Evolutionary conservation across 2,888 invertebrate genomes (phyloP).

Genomic region (Chrysina gloriosa): DNA sequence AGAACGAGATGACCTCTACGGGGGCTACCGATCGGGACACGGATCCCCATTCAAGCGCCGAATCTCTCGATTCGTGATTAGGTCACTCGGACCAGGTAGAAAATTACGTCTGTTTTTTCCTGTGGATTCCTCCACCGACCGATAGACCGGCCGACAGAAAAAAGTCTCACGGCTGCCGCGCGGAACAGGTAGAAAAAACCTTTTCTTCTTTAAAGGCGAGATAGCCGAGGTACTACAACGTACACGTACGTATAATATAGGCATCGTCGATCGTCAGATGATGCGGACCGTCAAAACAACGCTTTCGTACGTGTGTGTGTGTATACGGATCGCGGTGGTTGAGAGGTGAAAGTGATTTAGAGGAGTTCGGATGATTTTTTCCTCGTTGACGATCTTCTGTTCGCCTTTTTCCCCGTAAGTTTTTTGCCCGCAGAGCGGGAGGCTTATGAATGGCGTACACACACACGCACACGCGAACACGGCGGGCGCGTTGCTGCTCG

Average conservation of each 20-base stretch:
- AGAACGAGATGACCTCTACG: constrained; percentile 14
- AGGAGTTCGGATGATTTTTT: neutral
- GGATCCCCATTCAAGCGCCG: constrained; percentile 17
- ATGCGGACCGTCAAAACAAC: constrained; percentile 1
- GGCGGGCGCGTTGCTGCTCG: neutral
- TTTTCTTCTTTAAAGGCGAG: constrained; percentile 1
- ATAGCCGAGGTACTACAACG: constrained; percentile 40
- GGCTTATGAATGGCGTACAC: constrained; percentile 4
- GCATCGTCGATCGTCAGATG: neutral
- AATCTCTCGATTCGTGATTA: constrained; percentile 19
- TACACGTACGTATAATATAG: neutral
- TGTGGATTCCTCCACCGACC: too few relatives aligned
- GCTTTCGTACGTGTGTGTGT: too few relatives aligned
- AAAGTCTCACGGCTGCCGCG: constrained; percentile 16
- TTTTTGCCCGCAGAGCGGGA: constrained; percentile 10
- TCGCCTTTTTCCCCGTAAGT: neutral
- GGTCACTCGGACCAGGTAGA: constrained; percentile 35
- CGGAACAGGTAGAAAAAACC: constrained; percentile 36
- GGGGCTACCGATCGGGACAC: neutral
- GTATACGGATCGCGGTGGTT: neutral
- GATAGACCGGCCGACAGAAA: neutral
- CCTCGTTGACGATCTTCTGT: neutral
- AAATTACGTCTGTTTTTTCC: constrained; percentile 26
- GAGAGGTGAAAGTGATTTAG: constrained; percentile 23
- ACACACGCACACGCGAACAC: neutral